Evolutionary conservation across 2,888 invertebrate species (phyloP).

Genomic region (Atethmia centrago): DNA sequence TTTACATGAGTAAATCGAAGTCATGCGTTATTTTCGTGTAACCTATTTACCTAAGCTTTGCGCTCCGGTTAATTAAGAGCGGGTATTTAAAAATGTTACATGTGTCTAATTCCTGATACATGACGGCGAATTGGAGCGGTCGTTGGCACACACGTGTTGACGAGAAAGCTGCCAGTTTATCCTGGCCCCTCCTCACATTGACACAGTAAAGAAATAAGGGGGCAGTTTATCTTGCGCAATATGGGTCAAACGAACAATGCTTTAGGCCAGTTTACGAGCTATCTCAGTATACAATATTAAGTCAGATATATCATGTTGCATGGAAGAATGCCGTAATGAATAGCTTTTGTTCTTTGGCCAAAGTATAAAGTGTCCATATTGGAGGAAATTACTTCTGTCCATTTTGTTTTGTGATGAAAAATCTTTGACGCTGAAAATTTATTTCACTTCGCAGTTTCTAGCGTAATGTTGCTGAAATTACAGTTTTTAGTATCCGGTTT

Average conservation of each 20-base stretch:
- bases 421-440: constrained; percentile 27
- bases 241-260: constrained; percentile 63
- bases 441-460: constrained; percentile 1
- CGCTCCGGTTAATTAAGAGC: constrained; percentile 73
- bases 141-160: constrained; percentile 69
- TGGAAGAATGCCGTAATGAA: constrained; percentile 51
- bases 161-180: constrained; percentile 54
- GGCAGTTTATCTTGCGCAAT: constrained; percentile 53
- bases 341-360: constrained; percentile 47
- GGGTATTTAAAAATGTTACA: constrained; percentile 75
- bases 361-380: constrained; percentile 43
- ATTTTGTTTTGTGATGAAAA: constrained; percentile 45
- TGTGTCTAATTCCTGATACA: constrained; percentile 72
- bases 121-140: constrained; percentile 74
- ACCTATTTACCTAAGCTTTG: constrained; percentile 74
- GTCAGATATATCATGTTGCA: constrained; percentile 63
- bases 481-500: constrained; percentile 32
- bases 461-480: constrained; percentile 21
- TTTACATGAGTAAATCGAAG: constrained; percentile 55
- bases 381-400: constrained; percentile 28
- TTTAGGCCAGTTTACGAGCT: constrained; percentile 56
- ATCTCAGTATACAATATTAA: constrained; percentile 58
- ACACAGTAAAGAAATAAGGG: constrained; percentile 55
- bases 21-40: constrained; percentile 71
- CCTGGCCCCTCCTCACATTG: constrained; percentile 58